A percentile compares a stretch with the other conserved stretches of the same genome.
phyloP scores from a whole-genome alignment of 37 sponge, comb jelly and placozoan genomes.

The Halichondria panicea region DNA sequence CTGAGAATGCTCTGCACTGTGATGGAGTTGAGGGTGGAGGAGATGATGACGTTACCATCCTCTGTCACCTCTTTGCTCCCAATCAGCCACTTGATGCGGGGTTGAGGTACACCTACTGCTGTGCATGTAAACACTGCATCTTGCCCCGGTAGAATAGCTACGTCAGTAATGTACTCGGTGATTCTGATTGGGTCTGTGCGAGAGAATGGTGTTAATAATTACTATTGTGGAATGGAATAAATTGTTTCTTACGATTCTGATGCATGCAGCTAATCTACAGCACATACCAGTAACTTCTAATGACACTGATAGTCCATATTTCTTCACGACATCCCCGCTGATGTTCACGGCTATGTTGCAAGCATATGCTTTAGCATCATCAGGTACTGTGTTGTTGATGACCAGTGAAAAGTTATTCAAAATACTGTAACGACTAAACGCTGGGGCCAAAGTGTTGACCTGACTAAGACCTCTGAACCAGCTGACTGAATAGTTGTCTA shows the following conservation, averaged over 20 bases:
- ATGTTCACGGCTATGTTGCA: not conserved
- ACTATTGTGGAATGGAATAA: not conserved
- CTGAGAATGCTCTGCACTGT: not conserved
- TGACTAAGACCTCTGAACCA: constrained; percentile 10
- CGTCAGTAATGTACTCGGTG: not conserved
- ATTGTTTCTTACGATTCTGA: not conserved
- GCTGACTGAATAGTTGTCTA: not conserved
- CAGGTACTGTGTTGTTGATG: not conserved
- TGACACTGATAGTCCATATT: not conserved
- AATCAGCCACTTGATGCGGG: constrained; percentile 5
- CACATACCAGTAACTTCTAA: not conserved
- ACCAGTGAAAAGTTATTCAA: constrained; percentile 1
- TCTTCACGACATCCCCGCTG: not conserved
- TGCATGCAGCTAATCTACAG: not conserved
- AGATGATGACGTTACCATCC: not conserved
- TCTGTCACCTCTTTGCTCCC: not conserved
- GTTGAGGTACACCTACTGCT: constrained; percentile 14
- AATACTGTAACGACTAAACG: not conserved
- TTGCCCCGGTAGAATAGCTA: not conserved
- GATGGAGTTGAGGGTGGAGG: not conserved
- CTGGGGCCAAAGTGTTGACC: not conserved
- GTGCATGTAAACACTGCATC: not conserved
- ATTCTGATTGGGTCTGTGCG: not conserved
- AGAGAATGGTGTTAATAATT: not conserved
- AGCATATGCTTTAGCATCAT: constrained; percentile 1